Percentiles rank a stretch among this genome's conserved stretches.
Conservation (phyloP, 2,113 vertebrate genomes). For the Archocentrus centrarchus region DNA sequence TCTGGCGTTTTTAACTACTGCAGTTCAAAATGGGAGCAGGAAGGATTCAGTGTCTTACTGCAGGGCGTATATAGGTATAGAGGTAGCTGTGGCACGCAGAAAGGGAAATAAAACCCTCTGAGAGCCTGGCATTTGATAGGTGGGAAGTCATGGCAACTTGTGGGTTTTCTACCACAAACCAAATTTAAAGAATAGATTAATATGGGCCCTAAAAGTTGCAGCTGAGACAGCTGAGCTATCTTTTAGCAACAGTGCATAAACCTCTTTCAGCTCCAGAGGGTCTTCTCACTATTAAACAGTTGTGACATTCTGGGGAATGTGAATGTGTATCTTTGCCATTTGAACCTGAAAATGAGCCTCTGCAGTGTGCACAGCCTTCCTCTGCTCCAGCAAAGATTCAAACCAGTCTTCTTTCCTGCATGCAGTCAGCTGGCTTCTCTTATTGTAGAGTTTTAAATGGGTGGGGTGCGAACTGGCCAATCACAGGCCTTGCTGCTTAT, state of each 20-base stretch:
- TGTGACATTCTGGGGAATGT: neutral
- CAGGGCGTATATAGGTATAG: too few relatives aligned
- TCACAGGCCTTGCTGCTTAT: slow-evolving; percentile 6
- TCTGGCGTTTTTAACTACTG: neutral
- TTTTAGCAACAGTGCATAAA: neutral
- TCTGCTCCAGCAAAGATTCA: neutral
- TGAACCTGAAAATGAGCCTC: neutral
- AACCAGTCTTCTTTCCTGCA: neutral
- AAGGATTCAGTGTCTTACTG: neutral
- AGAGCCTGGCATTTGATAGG: neutral
- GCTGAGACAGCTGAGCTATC: neutral
- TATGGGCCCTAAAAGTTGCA: neutral
- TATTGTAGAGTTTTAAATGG: slow-evolving; percentile 16
- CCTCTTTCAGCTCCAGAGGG: neutral
- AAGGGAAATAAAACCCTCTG: neutral
- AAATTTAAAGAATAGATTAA: neutral
- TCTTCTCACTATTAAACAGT: neutral
- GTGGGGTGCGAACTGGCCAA: slow-evolving; percentile 57
- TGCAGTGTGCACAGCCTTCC: neutral
- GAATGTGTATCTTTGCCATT: neutral
- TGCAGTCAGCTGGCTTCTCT: slow-evolving; percentile 17
- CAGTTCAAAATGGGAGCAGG: neutral
- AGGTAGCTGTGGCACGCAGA: neutral
- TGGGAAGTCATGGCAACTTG: neutral
- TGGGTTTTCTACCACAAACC: neutral